These are phyloP conservation scores for Paramormyrops kingsleyae DNA, from an alignment of 2,113 vertebrate genomes.

Conservation along the genomic window DNA sequence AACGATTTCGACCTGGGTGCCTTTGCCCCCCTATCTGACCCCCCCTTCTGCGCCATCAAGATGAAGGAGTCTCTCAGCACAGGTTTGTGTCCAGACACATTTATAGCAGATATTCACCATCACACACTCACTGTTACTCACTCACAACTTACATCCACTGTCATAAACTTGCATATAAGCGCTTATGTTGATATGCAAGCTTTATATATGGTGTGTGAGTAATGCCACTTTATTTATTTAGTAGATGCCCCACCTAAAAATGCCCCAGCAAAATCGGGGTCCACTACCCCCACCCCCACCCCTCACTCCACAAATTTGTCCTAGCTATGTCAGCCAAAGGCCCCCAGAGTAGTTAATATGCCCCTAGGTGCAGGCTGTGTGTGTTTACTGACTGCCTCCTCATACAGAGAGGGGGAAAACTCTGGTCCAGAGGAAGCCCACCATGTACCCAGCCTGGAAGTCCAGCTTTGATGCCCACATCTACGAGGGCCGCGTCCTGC, in stretches of 20 bases:
- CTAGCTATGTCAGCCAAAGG: neutral
- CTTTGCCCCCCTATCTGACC: constrained; percentile 50
- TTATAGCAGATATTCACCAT: neutral
- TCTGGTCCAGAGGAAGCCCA: constrained; percentile 87
- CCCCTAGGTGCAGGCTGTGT: neutral
- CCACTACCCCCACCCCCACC: too few relatives aligned
- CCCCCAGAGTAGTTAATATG: neutral
- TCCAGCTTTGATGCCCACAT: constrained; percentile 87
- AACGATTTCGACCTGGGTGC: constrained; percentile 74
- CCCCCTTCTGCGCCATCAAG: constrained; percentile 86
- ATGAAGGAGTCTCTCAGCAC: constrained; percentile 92
- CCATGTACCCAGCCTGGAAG: constrained; percentile 91
- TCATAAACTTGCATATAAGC: too few relatives aligned
- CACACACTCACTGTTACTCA: neutral
- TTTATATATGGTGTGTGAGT: neutral
- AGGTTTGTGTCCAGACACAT: constrained; percentile 58
- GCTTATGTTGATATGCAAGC: neutral
- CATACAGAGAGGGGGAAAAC: constrained; percentile 87
- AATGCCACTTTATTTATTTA: neutral
- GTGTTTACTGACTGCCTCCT: neutral
- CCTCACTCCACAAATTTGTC: neutral
- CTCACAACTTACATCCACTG: neutral
- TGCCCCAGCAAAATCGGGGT: neutral
- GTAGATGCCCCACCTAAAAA: neutral
- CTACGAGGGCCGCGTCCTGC: constrained; percentile 85